phyloP scores from a whole-genome alignment of 2,888 invertebrate genomes.

The Rhamnusium bicolor region DNA sequence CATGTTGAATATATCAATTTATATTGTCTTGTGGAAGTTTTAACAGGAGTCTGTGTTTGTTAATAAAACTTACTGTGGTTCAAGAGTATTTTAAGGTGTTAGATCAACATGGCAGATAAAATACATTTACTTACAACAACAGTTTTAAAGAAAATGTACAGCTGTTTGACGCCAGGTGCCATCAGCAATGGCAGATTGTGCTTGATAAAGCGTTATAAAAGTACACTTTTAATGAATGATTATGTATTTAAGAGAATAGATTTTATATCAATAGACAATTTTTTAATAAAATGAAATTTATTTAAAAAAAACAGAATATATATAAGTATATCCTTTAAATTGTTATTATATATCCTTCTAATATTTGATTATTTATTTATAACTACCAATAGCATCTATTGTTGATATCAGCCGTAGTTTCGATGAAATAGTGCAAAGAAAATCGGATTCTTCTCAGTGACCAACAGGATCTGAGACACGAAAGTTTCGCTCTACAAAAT shows the following conservation, averaged over 20 bases:
- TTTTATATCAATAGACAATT: no score
- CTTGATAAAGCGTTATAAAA: conserved; percentile 14
- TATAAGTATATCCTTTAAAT: no score
- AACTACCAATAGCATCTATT: no score
- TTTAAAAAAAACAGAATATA: no score
- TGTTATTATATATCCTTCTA: no score
- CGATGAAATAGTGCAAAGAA: no score
- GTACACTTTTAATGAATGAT: background rate
- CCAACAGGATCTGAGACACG: no score
- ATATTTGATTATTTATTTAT: no score
- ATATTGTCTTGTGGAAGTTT: background rate
- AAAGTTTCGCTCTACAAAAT: no score
- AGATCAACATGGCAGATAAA: conserved; percentile 61
- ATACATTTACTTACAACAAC: conserved; percentile 61
- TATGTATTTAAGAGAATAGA: background rate
- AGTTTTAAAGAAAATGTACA: conserved; percentile 59
- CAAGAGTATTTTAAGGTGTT: conserved; percentile 53
- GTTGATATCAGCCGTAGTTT: no score
- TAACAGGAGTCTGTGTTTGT: background rate
- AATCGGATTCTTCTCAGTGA: no score
- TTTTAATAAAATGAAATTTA: no score
- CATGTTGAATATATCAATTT: conserved; percentile 5
- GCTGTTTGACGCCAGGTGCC: conserved; percentile 62
- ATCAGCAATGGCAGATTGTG: conserved; percentile 35
- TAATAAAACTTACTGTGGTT: background rate